Evolutionary conservation across 2,797 vertebrate genomes (phyloP).

Genomic region (Pithecia hirsuta): DNA sequence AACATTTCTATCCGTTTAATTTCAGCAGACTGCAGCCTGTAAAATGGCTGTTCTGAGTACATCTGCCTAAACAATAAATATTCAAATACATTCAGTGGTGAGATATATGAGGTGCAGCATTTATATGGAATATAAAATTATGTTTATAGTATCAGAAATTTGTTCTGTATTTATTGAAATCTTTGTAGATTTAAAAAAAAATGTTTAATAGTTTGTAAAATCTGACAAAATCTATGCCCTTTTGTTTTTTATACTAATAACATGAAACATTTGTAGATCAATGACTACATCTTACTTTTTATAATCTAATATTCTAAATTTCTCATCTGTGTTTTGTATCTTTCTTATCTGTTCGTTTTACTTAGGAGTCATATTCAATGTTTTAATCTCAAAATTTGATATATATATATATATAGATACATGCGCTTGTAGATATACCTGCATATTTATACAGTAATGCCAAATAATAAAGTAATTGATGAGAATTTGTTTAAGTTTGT

Average conservation of each 20-base stretch:
- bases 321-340: not conserved
- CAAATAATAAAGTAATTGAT: not conserved
- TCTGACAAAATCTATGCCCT: not conserved
- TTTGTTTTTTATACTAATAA: not conserved
- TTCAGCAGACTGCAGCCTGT: not conserved
- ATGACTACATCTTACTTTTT: not conserved
- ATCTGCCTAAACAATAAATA: not conserved
- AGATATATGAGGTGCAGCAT: not conserved
- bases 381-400: not conserved
- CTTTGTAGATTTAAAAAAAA: not conserved
- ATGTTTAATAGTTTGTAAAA: not conserved
- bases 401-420: not conserved
- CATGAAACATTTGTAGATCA: not conserved
- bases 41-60: not conserved
- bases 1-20: slow-evolving; percentile 13
- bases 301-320: not conserved
- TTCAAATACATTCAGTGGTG: not conserved
- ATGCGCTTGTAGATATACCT: not conserved
- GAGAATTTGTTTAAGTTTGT: not conserved
- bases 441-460: not conserved
- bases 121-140: not conserved
- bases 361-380: not conserved
- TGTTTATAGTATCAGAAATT: not conserved
- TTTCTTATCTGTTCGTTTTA: not conserved
- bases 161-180: not conserved